Conservation (phyloP, 2,113 vertebrate genomes). For the Sturnus vulgaris region DNA sequence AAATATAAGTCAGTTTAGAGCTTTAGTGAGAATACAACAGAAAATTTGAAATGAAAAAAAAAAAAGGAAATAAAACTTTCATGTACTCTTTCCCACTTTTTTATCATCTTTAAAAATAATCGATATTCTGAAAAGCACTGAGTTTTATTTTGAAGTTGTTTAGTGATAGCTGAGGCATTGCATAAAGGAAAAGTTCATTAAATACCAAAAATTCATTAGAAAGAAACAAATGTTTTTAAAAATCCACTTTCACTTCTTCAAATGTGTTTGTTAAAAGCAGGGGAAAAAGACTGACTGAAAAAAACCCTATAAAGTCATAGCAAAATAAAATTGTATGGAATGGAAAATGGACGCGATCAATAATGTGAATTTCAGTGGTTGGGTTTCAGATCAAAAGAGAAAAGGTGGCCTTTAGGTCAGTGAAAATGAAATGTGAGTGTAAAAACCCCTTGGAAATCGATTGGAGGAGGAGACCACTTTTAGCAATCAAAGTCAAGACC, state of each 20-base stretch:
- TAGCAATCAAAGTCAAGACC: neutral
- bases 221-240: neutral
- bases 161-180: neutral
- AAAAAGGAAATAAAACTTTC: neutral
- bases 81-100: neutral
- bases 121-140: neutral
- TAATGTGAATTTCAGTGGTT: neutral
- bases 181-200: neutral
- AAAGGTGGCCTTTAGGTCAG: neutral
- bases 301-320: neutral
- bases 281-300: neutral
- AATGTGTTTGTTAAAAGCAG: neutral
- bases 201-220: neutral
- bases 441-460: neutral
- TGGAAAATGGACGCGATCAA: neutral
- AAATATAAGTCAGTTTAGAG: neutral
- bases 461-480: neutral
- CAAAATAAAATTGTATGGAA: neutral
- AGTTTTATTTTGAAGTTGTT: neutral
- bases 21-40: neutral
- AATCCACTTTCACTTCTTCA: neutral
- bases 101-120: neutral
- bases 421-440: neutral
- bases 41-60: neutral
- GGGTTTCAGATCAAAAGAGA: neutral